These are phyloP conservation scores for Prietella phreatophila DNA, from an alignment of 2,113 vertebrate genomes.

Conservation along the genomic window DNA sequence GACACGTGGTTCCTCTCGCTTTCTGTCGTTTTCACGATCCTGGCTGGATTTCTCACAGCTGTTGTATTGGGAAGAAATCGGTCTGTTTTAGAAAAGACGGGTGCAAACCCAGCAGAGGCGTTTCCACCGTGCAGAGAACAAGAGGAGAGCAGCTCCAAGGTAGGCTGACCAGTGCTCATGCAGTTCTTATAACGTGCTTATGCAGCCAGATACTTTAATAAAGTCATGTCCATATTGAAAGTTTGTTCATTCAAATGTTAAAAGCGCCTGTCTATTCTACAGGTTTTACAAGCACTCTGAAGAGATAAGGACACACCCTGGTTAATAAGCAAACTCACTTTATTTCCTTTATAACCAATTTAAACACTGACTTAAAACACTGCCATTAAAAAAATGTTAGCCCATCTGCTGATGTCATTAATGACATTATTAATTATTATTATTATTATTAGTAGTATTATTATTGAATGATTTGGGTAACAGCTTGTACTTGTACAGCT, in stretches of 20 bases:
- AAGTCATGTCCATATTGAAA: background rate
- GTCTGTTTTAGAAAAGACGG: background rate
- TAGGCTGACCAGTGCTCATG: background rate
- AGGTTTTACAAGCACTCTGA: background rate
- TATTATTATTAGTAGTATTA: no score
- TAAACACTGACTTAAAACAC: no score
- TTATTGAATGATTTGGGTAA: background rate
- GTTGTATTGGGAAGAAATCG: background rate
- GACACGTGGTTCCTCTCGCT: background rate
- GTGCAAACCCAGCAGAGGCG: background rate
- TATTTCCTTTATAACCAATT: no score
- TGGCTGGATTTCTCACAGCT: constrained; percentile 25
- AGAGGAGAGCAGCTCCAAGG: background rate
- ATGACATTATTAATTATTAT: background rate
- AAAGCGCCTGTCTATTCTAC: background rate
- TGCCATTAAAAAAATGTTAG: background rate
- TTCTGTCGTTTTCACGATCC: background rate
- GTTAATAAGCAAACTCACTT: background rate
- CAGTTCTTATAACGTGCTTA: background rate
- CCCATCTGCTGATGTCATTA: background rate
- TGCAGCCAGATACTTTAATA: background rate
- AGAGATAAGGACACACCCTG: background rate
- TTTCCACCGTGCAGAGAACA: background rate
- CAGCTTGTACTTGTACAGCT: no score
- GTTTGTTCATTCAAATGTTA: background rate